phyloP scores from a whole-genome alignment of 2,888 invertebrate genomes.

The Pinctada fucata region DNA sequence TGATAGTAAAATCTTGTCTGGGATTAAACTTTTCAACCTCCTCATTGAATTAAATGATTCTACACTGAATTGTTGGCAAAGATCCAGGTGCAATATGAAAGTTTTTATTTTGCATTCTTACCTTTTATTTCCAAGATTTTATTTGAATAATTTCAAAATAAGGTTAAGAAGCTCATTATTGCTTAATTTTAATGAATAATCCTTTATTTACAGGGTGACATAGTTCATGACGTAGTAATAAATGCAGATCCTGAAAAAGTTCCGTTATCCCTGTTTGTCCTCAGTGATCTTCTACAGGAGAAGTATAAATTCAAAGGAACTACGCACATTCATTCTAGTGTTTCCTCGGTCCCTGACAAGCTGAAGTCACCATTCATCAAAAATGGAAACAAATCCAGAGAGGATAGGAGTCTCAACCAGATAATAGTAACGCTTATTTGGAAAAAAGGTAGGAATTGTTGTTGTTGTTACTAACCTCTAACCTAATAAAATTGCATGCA shows the following conservation, averaged over 20 bases:
- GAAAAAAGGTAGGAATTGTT: conserved; percentile 81
- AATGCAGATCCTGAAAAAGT: conserved; percentile 82
- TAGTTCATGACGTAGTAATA: conserved; percentile 82
- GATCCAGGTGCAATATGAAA: too few species aligned
- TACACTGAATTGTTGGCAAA: too few species aligned
- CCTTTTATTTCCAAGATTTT: too few species aligned
- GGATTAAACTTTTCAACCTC: too few species aligned
- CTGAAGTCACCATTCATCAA: conserved; percentile 45
- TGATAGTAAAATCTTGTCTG: too few species aligned
- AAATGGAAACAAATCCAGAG: conserved; percentile 26
- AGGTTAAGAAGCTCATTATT: too few species aligned
- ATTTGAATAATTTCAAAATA: too few species aligned
- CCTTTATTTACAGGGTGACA: conserved; percentile 43
- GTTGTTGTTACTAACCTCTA: too few species aligned
- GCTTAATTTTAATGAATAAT: too few species aligned
- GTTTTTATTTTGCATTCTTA: too few species aligned
- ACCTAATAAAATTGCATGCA: too few species aligned
- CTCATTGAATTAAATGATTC: too few species aligned
- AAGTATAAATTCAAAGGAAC: conserved; percentile 79
- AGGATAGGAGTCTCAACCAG: conserved; percentile 74
- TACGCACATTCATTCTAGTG: conserved; percentile 83
- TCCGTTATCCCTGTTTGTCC: conserved; percentile 83
- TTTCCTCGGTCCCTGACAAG: conserved; percentile 77
- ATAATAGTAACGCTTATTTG: conserved; percentile 85
- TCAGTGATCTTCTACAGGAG: conserved; percentile 81